Evolutionary conservation across 2,113 vertebrate genomes (phyloP).

Genomic region (Muntiacus muntjak): DNA sequence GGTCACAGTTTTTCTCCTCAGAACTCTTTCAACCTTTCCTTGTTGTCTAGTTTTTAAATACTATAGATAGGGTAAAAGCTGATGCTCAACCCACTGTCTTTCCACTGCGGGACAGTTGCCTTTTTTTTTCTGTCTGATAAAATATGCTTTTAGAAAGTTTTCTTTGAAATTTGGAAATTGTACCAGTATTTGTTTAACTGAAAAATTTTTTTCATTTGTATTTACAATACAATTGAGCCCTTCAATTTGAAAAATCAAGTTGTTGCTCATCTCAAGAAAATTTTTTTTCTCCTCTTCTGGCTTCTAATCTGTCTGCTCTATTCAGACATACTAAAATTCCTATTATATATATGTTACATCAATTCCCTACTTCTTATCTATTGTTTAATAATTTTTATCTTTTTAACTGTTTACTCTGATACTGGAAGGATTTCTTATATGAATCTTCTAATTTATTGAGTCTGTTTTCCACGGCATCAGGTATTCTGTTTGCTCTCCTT

Average conservation of each 20-base stretch:
- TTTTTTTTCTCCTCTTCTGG: neutral
- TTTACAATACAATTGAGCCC: neutral
- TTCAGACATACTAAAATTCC: neutral
- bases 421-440: neutral
- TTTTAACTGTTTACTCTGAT: neutral
- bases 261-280: neutral
- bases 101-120: neutral
- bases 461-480: neutral
- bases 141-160: neutral
- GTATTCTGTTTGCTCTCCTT: neutral
- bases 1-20: neutral
- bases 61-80: neutral
- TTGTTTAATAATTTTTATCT: neutral
- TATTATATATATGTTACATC: neutral
- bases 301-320: neutral
- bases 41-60: neutral
- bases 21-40: neutral
- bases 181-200: neutral
- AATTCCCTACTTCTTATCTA: neutral
- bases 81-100: neutral
- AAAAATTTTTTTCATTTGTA: neutral
- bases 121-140: neutral
- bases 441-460: neutral
- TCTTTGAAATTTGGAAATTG: neutral
- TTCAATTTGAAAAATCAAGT: slow-evolving; percentile 8